A percentile compares a stretch with the other conserved stretches of the same genome.
phyloP scores from a whole-genome alignment of 2,113 vertebrate species.

The Cygnus atratus region DNA sequence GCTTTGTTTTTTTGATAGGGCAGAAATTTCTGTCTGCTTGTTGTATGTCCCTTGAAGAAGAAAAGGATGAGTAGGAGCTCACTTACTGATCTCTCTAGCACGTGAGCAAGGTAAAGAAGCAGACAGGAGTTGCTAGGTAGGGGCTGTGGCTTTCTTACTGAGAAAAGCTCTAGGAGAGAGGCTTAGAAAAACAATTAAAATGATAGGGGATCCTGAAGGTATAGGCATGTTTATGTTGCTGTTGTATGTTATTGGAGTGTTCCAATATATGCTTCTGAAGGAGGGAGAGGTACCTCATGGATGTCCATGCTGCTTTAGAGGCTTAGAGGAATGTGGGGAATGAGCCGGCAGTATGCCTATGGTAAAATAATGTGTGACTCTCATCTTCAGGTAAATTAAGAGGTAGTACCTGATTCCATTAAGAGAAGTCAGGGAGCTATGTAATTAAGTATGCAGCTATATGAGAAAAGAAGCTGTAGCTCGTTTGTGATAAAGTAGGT shows the following conservation, averaged over 20 bases:
- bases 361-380: not conserved
- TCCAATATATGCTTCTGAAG: not conserved
- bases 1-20: fast-evolving
- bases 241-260: fast-evolving
- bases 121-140: not conserved
- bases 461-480: not conserved
- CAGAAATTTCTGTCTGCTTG: fast-evolving
- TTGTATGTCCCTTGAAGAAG: fast-evolving
- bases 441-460: not conserved
- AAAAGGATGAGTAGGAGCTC: not conserved
- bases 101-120: not conserved
- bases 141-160: not conserved
- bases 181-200: not conserved
- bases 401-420: fast-evolving
- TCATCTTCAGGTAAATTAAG: not conserved
- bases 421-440: not conserved
- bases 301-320: not conserved
- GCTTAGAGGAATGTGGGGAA: too few species aligned
- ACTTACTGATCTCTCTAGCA: not conserved
- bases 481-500: not conserved
- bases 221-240: not conserved
- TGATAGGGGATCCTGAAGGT: not conserved
- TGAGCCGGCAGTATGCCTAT: not conserved
- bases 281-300: fast-evolving
- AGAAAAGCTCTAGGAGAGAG: not conserved